Base-by-base conservation (phyloP, 2,888 invertebrate genomes). In the Drosophila pseudotakahashii region DNA sequence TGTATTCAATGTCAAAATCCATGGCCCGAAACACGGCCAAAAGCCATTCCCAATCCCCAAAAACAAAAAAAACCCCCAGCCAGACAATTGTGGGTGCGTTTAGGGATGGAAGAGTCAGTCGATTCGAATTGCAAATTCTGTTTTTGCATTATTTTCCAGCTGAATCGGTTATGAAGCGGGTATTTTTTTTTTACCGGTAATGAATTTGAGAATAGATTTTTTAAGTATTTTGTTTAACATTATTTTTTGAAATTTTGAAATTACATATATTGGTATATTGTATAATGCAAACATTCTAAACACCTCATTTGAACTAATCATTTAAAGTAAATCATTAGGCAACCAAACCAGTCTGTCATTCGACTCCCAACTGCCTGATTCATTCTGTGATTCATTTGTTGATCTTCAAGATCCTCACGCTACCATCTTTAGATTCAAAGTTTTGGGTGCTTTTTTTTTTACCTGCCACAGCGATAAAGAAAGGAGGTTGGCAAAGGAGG, bases 1-100 rank as follows among this genome's bases (percentile, higher is more conserved):
- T 73, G 66, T 76, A 76, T 81, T 81, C 84, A 81, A 79, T 83
- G 80, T 75, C 80, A 76, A 81, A 71, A 70, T 51, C 60, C 54
- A 55, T 44, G 36, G 44, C 44, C 36, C 59, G 50, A 50, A 26
- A 44, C 63, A 51, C 50, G 63, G 50, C 63, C 48, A 63, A 62
- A 50, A 50, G 62, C 62, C 51, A 42, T 44, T 62, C 63, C 63
- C 51, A 13, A 23, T 19, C 44, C 42, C 30, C 36, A 19, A 47
- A 16, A 19, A 44, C 48, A 47, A 48, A 19, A 44, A 59, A 47
- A 48, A 48, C 13, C 16, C 16, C 34, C 42, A 63, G 36, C 39
- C 67, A 67, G 32, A 54, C 63, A 67, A 32, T 32, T 47, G 47
- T 62, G 45, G 61, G 61, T 36, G 60, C 61, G 19, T 19, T 39